phyloP scores from a whole-genome alignment of 2,888 invertebrate species.

The Clostera curtula region DNA sequence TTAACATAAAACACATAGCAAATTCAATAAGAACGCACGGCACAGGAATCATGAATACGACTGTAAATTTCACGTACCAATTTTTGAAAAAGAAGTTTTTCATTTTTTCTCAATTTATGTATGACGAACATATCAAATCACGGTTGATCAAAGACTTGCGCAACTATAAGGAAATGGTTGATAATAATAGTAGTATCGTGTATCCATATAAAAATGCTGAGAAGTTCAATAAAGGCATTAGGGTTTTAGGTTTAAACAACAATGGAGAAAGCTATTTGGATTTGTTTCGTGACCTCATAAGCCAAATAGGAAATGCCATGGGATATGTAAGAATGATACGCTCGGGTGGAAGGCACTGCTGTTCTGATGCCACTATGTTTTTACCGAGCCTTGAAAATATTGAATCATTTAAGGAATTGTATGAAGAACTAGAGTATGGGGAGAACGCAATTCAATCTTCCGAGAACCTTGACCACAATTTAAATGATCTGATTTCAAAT shows the following conservation, averaged over 20 bases:
- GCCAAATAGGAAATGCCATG: conserved; percentile 97
- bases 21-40: conserved; percentile 98
- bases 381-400: conserved; percentile 84
- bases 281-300: conserved; percentile 92
- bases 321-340: conserved; percentile 96
- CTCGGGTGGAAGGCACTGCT: conserved; percentile 94
- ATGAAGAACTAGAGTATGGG: conserved; percentile 75
- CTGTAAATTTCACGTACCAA: conserved; percentile 94
- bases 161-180: conserved; percentile 84
- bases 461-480: conserved; percentile 83
- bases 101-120: conserved; percentile 97
- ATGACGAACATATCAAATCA: conserved; percentile 98
- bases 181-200: conserved; percentile 77
- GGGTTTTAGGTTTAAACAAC: conserved; percentile 86
- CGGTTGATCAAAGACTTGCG: conserved; percentile 91
- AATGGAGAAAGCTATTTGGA: conserved; percentile 94
- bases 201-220: conserved; percentile 94
- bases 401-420: conserved; percentile 76
- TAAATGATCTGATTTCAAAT: conserved; percentile 85
- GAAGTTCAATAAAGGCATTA: conserved; percentile 93
- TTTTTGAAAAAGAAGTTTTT: conserved; percentile 94
- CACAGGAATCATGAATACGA: conserved; percentile 96
- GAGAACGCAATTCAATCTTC: conserved; percentile 78
- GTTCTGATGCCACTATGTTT: conserved; percentile 92
- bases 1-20: conserved; percentile 95